Evolutionary conservation across 2,888 invertebrate genomes (phyloP).

Genomic region (Oegoconia quadripuncta): DNA sequence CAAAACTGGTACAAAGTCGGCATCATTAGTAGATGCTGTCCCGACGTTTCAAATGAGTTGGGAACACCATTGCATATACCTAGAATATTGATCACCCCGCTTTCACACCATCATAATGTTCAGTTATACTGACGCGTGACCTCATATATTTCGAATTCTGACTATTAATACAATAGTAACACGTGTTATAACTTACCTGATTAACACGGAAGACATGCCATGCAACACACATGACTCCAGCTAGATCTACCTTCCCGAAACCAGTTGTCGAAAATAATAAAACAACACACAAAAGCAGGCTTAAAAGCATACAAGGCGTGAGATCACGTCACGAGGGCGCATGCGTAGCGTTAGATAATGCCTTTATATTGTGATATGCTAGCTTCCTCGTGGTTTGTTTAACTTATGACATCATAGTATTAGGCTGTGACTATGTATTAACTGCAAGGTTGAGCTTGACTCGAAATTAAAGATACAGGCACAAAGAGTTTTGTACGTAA

Average conservation of each 20-base stretch:
- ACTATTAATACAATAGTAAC: no score
- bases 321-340: constrained; percentile 35
- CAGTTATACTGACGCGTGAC: no score
- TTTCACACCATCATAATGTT: no score
- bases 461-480: not conserved
- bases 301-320: constrained; percentile 25
- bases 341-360: constrained; percentile 40
- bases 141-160: no score
- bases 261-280: constrained; percentile 14
- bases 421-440: constrained; percentile 31
- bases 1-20: no score
- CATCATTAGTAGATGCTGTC: no score
- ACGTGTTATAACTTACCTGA: no score
- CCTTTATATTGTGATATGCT: constrained; percentile 41
- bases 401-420: constrained; percentile 40
- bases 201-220: not conserved
- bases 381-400: constrained; percentile 46
- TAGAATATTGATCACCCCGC: no score
- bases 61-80: no score
- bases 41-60: no score
- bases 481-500: no score
- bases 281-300: constrained; percentile 16
- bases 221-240: not conserved
- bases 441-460: not conserved
- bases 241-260: not conserved